Conservation (phyloP, 2,113 vertebrate genomes). For the Maccullochella peelii region DNA sequence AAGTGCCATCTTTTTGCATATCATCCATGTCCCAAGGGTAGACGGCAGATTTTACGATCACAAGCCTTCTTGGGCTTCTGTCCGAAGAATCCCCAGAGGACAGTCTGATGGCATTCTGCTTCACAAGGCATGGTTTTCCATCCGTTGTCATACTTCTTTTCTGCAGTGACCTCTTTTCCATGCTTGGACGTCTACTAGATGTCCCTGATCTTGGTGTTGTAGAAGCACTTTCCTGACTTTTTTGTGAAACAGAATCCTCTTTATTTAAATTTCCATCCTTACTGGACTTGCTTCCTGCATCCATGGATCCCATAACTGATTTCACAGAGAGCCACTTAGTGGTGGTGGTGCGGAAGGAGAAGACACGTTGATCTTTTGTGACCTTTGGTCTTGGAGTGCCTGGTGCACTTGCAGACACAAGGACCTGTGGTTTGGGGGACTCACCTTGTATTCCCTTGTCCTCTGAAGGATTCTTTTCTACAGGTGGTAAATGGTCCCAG, state of each 20-base stretch:
- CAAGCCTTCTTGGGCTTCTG: conserved; percentile 72
- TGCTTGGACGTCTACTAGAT: conserved; percentile 65
- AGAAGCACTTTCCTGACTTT: conserved; percentile 69
- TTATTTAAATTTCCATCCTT: conserved; percentile 59
- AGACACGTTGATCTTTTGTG: conserved; percentile 75
- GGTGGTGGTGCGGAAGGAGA: conserved; percentile 76
- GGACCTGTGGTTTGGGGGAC: conserved; percentile 59
- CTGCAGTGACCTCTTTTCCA: conserved; percentile 67
- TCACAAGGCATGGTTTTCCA: conserved; percentile 80
- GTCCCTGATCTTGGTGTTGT: conserved; percentile 57
- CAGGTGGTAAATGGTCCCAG: conserved; percentile 75
- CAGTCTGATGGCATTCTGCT: conserved; percentile 80
- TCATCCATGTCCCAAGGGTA: conserved; percentile 76
- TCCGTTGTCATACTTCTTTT: conserved; percentile 77
- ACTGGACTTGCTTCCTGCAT: conserved; percentile 57
- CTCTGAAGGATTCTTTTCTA: conserved; percentile 47
- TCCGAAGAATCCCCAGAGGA: conserved; percentile 80
- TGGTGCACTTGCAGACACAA: conserved; percentile 81
- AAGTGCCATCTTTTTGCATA: conserved; percentile 65
- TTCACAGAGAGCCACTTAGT: conserved; percentile 80
- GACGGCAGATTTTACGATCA: conserved; percentile 66
- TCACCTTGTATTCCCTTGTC: conserved; percentile 60
- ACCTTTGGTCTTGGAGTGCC: conserved; percentile 75
- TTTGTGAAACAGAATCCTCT: conserved; percentile 69
- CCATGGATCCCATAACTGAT: conserved; percentile 67